Conservation (phyloP, 2,113 vertebrate genomes). For the Menura novaehollandiae region DNA sequence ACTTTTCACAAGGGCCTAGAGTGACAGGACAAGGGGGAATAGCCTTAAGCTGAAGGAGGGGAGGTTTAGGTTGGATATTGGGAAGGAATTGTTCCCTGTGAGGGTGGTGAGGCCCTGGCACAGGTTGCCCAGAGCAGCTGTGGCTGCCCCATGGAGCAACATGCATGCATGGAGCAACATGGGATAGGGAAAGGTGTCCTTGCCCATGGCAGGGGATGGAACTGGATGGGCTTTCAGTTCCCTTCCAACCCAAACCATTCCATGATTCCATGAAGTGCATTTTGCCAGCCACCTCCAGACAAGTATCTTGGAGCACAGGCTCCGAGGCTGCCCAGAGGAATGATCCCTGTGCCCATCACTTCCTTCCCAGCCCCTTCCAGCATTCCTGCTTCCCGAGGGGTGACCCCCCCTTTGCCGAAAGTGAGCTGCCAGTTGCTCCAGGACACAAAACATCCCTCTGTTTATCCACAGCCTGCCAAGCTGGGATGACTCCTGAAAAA, state of each 20-base stretch:
- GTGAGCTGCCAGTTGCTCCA: background rate
- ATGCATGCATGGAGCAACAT: too few species aligned
- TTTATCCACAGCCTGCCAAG: background rate
- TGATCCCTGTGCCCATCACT: background rate
- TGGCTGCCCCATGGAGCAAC: background rate
- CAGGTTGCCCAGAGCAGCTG: background rate
- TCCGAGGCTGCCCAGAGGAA: background rate
- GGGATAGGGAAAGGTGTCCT: rapidly evolving
- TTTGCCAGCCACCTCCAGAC: background rate
- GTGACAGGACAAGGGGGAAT: too few species aligned
- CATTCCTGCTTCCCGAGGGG: background rate
- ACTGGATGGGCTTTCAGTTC: rapidly evolving
- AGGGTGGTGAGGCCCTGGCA: background rate
- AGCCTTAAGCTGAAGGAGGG: background rate
- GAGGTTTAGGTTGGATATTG: too few species aligned
- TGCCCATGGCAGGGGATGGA: rapidly evolving
- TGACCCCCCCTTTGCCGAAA: background rate
- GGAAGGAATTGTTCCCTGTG: background rate
- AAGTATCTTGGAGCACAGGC: background rate
- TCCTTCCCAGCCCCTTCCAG: background rate
- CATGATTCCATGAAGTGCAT: rapidly evolving
- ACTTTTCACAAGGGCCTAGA: background rate
- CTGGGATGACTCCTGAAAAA: background rate
- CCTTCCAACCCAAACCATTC: background rate
- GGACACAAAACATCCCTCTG: background rate